Evolutionary conservation across 2,113 vertebrate genomes (phyloP).

Genomic region (Antennarius striatus): DNA sequence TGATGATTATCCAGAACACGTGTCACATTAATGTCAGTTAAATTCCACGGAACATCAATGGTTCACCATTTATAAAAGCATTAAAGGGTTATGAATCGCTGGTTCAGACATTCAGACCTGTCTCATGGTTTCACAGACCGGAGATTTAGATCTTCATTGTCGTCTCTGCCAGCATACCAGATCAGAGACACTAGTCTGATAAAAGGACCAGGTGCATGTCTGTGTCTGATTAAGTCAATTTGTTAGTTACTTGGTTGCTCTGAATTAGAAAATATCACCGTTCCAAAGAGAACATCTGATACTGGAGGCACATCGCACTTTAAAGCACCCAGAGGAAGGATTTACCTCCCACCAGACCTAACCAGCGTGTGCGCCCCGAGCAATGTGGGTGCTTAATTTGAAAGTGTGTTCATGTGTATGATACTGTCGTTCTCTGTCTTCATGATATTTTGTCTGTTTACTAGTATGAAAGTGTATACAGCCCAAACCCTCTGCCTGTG

Average conservation of each 20-base stretch:
- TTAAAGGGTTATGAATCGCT: slow-evolving; percentile 30
- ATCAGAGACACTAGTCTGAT: slow-evolving; percentile 61
- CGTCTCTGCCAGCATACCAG: slow-evolving; percentile 47
- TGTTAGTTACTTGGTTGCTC: slow-evolving; percentile 47
- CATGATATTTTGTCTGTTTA: slow-evolving; percentile 28
- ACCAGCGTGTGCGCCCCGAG: slow-evolving; percentile 12
- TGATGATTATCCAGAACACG: slow-evolving; percentile 21
- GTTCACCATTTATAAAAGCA: slow-evolving; percentile 21
- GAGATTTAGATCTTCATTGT: slow-evolving; percentile 45
- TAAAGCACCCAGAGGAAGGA: slow-evolving; percentile 28
- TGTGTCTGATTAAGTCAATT: slow-evolving; percentile 58
- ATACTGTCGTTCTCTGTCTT: slow-evolving; percentile 21
- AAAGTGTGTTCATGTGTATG: slow-evolving; percentile 14
- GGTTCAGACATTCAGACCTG: slow-evolving; percentile 38
- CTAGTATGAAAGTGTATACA: slow-evolving; percentile 6
- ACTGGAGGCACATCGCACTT: slow-evolving; percentile 30
- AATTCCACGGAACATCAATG: slow-evolving; percentile 42
- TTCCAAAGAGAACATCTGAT: slow-evolving; percentile 47
- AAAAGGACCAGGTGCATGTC: slow-evolving; percentile 41
- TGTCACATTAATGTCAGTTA: slow-evolving; percentile 50
- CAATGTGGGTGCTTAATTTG: slow-evolving; percentile 21
- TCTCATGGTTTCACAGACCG: slow-evolving; percentile 50
- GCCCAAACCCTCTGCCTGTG: slow-evolving; percentile 25
- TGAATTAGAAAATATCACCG: slow-evolving; percentile 45
- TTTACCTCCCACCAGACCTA: slow-evolving; percentile 31